These are phyloP conservation scores for Carposina sasakii DNA, from an alignment of 1,140 invertebrate species.

Conservation along the genomic window DNA sequence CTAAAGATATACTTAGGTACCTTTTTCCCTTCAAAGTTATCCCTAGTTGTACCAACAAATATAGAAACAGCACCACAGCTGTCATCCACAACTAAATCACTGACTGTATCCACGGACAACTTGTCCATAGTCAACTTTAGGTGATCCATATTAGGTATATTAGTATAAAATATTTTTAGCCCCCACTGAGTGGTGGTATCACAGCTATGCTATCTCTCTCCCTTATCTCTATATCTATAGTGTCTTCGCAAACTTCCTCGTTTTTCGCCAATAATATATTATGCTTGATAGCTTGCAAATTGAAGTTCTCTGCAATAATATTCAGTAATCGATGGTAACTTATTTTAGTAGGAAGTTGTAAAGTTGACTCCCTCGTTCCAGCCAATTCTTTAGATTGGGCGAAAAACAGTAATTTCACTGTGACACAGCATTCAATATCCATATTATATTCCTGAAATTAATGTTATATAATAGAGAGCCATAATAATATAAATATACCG, in stretches of 20 bases:
- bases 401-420: slow-evolving; percentile 86
- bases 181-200: slow-evolving; percentile 91
- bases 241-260: slow-evolving; percentile 79
- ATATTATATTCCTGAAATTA: slow-evolving; percentile 56
- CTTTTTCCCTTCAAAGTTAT: slow-evolving; percentile 90
- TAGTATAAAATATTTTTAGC: slow-evolving; percentile 66
- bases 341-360: slow-evolving; percentile 69
- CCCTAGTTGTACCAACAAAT: slow-evolving; percentile 93
- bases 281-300: slow-evolving; percentile 78
- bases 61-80: slow-evolving; percentile 90
- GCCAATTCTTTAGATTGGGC: slow-evolving; percentile 88
- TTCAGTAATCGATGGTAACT: slow-evolving; percentile 74
- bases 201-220: slow-evolving; percentile 85
- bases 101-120: slow-evolving; percentile 80
- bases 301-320: slow-evolving; percentile 75
- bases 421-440: slow-evolving; percentile 59
- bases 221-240: slow-evolving; percentile 74
- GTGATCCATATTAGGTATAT: slow-evolving; percentile 72
- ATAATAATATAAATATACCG: not conserved
- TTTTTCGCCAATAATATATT: slow-evolving; percentile 87
- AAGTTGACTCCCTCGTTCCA: slow-evolving; percentile 72
- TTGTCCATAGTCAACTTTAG: slow-evolving; percentile 80
- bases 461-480: slow-evolving; percentile 11
- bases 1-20: slow-evolving; percentile 72
- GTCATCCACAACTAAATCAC: slow-evolving; percentile 78